Base-by-base conservation (phyloP, 2,797 vertebrate species). In the Clarias fuscus region DNA sequence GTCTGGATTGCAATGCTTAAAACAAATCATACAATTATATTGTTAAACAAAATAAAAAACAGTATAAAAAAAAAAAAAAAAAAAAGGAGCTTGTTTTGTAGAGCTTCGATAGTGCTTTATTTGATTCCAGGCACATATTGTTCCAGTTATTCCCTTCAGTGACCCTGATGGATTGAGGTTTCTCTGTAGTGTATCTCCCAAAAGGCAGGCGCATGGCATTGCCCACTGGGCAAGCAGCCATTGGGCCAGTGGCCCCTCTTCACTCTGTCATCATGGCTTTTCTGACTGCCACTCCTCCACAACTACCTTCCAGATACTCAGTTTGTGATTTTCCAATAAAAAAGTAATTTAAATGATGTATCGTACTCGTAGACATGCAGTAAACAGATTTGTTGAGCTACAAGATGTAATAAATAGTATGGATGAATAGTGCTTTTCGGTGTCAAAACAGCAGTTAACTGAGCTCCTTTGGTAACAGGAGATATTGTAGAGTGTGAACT, bases 311-410 rank as follows among this genome's bases (percentile, higher is more conserved):
- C 61, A 80, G 22, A 64, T 65, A 64, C 61, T 48, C 33, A 10
- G 61, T 80, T 80, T 64, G 61, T 80, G 37, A 64, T 80, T 65
- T 80, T 80, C 22, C 37, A 43, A 65, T 80, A 27, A 43, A 80
- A 64, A 27, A 27, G 33, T 43, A 17, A 64, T 80, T 80, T 79
- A 40, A 79, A 40, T 79, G 58, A 62, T 40, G 22, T 40, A 79
- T 79, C 30, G 15, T 58, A 37, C 62, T 79, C 1, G 6, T 59
- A 79, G 58, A 37, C 11, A 37, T 40, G 33, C 20, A 40, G 33
- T 79, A 30, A 79, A 8, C 20, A 40, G 59, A 62, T 79, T 37
- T 79, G 33, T 62, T 79, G 20, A 62, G 77, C 58, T 79, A 40
- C 43, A 7, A 76, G 75, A 77, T 76, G 56, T 59, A 76, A 76